Evolutionary conservation across 2,888 invertebrate species (phyloP).

Genomic region (Trichogramma dendrolimi): DNA sequence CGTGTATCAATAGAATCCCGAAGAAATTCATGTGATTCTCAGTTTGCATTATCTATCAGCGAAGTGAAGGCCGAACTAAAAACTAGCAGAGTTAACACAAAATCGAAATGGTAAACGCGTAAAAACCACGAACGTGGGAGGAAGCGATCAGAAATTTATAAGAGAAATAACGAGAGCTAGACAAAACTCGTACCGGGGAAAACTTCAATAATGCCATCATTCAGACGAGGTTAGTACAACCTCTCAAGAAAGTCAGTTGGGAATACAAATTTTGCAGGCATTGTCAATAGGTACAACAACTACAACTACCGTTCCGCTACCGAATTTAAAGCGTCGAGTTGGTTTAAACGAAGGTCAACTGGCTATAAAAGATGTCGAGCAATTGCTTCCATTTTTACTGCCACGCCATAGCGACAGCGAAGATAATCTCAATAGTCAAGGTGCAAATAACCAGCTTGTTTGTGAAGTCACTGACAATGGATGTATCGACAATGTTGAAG

Average conservation of each 20-base stretch:
- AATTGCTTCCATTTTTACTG: conserved; percentile 53
- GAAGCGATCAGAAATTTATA: conserved; percentile 34
- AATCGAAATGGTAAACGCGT: conserved; percentile 47
- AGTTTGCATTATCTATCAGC: conserved; percentile 78
- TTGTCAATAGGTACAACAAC: conserved; percentile 55
- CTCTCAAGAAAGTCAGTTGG: conserved; percentile 78
- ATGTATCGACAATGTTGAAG: conserved; percentile 35
- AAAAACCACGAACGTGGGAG: conserved; percentile 37
- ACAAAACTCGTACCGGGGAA: conserved; percentile 45
- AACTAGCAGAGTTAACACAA: conserved; percentile 51
- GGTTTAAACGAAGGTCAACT: conserved; percentile 53
- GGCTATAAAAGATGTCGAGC: conserved; percentile 39
- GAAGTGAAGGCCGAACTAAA: conserved; percentile 62
- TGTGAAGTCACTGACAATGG: conserved; percentile 24
- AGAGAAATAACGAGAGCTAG: conserved; percentile 39
- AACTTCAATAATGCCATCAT: conserved; percentile 41
- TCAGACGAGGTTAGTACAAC: conserved; percentile 66
- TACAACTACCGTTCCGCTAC: conserved; percentile 54
- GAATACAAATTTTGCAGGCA: conserved; percentile 64
- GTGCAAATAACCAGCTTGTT: conserved; percentile 34
- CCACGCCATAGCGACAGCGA: conserved; percentile 53
- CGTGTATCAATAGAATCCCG: conserved; percentile 83
- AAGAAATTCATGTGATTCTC: conserved; percentile 83
- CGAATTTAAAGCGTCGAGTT: conserved; percentile 56
- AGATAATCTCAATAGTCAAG: conserved; percentile 45